Evolutionary conservation across 1,140 invertebrate species (phyloP).

Genomic region (Lepidotrigona ventralis): DNA sequence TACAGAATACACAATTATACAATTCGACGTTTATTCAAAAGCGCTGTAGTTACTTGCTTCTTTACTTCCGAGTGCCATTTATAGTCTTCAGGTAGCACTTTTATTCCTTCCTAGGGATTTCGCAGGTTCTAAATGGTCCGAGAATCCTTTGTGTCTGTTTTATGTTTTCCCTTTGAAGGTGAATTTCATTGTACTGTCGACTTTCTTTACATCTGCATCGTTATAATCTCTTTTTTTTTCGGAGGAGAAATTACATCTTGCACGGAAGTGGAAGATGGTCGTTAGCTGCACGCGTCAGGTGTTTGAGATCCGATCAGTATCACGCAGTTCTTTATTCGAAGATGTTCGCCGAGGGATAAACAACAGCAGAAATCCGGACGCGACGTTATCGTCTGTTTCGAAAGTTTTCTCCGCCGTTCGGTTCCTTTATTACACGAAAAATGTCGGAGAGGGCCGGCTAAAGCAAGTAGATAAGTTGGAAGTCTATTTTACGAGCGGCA

Average conservation of each 20-base stretch:
- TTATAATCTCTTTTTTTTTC: neutral
- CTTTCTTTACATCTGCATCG: neutral
- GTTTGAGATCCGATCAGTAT: neutral
- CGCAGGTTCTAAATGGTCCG: too few species aligned
- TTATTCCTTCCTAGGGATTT: too few species aligned
- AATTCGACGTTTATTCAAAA: too few species aligned
- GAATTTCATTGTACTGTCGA: too few species aligned
- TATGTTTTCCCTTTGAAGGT: too few species aligned
- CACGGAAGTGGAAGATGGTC: neutral
- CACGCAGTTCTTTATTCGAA: neutral
- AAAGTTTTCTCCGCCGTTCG: constrained; percentile 29
- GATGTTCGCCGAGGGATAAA: neutral
- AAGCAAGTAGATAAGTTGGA: constrained; percentile 41
- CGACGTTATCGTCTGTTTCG: constrained; percentile 39
- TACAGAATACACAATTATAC: too few species aligned
- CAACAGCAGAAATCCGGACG: constrained; percentile 10
- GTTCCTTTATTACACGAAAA: constrained; percentile 43
- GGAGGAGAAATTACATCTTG: neutral
- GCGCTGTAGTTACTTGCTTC: too few species aligned
- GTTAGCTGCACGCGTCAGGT: neutral
- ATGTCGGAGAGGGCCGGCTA: constrained; percentile 24
- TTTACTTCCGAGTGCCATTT: too few species aligned
- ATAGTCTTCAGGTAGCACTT: too few species aligned
- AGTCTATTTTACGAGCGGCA: constrained; percentile 50
- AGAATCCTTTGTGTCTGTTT: too few species aligned